Evolutionary conservation across 2,113 vertebrate species (phyloP).

Genomic region (Albula glossodonta): DNA sequence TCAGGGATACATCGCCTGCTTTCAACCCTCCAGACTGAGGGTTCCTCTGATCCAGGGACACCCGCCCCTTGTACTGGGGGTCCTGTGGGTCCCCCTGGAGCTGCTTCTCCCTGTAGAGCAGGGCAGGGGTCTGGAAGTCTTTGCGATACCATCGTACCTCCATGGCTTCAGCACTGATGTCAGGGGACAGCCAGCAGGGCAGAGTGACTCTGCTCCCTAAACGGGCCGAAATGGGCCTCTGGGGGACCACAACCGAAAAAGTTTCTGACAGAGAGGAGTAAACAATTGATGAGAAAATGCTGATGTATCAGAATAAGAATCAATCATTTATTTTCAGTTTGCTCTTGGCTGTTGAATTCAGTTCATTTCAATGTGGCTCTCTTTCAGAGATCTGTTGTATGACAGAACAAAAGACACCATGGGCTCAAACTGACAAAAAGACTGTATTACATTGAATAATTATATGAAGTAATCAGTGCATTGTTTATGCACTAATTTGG

Average conservation of each 20-base stretch:
- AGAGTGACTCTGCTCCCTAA: slow-evolving; percentile 25
- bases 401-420: too few relatives aligned
- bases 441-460: too few relatives aligned
- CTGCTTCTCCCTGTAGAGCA: slow-evolving; percentile 21
- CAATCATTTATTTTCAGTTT: not conserved
- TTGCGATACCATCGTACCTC: slow-evolving; percentile 54
- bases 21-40: slow-evolving; percentile 39
- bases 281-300: not conserved
- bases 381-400: too few relatives aligned
- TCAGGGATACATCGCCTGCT: slow-evolving; percentile 56
- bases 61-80: slow-evolving; percentile 33
- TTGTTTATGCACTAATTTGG: too few relatives aligned
- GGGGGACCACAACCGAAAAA: slow-evolving; percentile 28
- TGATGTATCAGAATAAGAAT: not conserved
- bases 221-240: not conserved
- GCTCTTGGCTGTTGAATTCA: not conserved
- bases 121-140: not conserved
- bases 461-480: too few relatives aligned
- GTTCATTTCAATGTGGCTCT: not conserved
- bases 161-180: slow-evolving; percentile 45
- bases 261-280: slow-evolving; percentile 14
- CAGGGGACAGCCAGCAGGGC: slow-evolving; percentile 57
- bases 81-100: not conserved
- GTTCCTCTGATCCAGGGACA: slow-evolving; percentile 38
- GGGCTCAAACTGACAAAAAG: too few relatives aligned